A percentile compares a stretch with the other conserved stretches of the same genome.
Conservation (phyloP, 1,140 invertebrate species). For the Drosophila sturtevanti region DNA sequence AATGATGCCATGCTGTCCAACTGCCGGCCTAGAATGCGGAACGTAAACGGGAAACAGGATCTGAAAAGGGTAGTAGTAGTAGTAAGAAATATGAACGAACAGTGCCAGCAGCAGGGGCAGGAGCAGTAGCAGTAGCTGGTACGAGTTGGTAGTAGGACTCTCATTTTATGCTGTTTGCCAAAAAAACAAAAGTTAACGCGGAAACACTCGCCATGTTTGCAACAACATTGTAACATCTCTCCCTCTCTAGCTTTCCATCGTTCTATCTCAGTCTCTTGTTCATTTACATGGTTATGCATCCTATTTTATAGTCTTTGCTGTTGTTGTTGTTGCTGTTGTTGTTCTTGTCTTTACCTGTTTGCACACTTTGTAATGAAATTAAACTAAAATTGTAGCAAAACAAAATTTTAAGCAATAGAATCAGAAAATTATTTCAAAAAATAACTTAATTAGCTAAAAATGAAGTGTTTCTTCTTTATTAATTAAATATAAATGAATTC, state of each 20-base stretch:
- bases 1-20: constrained; percentile 66
- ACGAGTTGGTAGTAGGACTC: constrained; percentile 28
- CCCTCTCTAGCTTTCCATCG: constrained; percentile 20
- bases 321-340: constrained; percentile 1
- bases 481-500: too few relatives aligned
- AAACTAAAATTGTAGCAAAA: background rate
- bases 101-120: background rate
- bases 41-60: constrained; percentile 26
- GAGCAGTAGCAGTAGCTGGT: background rate
- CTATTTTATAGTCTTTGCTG: constrained; percentile 13
- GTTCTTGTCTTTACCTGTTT: background rate
- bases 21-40: constrained; percentile 36
- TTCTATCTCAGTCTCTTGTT: background rate
- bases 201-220: constrained; percentile 24
- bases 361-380: background rate
- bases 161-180: constrained; percentile 70
- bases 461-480: too few relatives aligned
- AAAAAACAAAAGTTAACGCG: constrained; percentile 69
- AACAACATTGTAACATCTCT: constrained; percentile 37
- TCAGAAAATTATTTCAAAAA: background rate
- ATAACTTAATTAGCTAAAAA: background rate
- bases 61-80: background rate
- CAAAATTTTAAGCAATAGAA: background rate
- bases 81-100: too few relatives aligned
- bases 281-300: constrained; percentile 32